Conservation (phyloP, 2,797 vertebrate genomes). For the Gymnopithys bicolor region DNA sequence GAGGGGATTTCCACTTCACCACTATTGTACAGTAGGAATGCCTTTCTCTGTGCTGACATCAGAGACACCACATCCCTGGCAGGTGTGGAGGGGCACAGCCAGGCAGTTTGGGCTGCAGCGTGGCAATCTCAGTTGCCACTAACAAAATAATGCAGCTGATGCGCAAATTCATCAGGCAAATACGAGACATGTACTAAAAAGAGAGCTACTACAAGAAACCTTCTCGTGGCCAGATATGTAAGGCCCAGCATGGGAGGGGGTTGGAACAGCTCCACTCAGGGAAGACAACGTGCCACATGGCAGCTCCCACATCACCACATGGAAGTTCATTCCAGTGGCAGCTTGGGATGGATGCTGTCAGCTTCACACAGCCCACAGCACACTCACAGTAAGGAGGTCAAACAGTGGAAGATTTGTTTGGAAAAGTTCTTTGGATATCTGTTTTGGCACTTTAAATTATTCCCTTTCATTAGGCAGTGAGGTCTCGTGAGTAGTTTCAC, state of each 20-base stretch:
- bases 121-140: too few species aligned
- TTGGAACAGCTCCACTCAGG: not conserved
- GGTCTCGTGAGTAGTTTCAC: not conserved
- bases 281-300: fast-evolving
- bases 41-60: not conserved
- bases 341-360: not conserved
- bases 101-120: not conserved
- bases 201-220: not conserved
- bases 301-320: not conserved
- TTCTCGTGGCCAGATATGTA: too few species aligned
- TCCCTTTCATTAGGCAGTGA: not conserved
- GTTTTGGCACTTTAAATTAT: not conserved
- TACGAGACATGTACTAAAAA: not conserved
- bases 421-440: not conserved
- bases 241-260: not conserved
- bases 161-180: not conserved
- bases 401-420: not conserved
- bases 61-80: too few species aligned
- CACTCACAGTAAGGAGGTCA: not conserved
- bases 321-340: not conserved
- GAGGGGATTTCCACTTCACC: not conserved
- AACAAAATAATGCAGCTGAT: not conserved
- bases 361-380: not conserved
- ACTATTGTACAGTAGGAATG: not conserved
- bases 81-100: not conserved